Evolutionary conservation across 2,888 invertebrate species (phyloP), one percentile per base, ranked within the genome.

Genomic region (Sesia apiformis): DNA sequence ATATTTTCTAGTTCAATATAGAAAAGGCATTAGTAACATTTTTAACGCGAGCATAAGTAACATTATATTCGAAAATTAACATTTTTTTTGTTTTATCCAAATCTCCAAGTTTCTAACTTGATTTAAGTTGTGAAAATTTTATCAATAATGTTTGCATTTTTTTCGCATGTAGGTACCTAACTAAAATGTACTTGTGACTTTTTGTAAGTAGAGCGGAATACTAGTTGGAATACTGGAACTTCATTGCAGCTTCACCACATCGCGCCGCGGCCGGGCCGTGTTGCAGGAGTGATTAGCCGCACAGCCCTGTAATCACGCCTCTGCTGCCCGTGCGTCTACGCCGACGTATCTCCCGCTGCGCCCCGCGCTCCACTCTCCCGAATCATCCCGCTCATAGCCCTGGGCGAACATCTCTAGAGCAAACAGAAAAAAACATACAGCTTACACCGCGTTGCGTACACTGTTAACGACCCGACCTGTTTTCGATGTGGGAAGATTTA

Each of bases 401-500:
- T 55, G 69, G 81, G 84, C 81, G 76, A 84, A 87, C 84, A 84
- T 82, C 81, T 80, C 78, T 78, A 80, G 77, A 77, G 73, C 78
- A 81, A 83, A 85, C 78, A 76, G 74, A 82, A 69, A 83, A 84
- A 81, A 82, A 69, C 66, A 69, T 72, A 70, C 72, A 76, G 66
- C 70, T 70, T 71, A 74, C 67, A 63, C 67, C 65, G 59, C 60
- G 57, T 65, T 64, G 65, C 73, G 82, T 80, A 76, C 78, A 70
- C 82, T 78, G 86, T 86, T 87, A 87, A 88, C 86, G 85, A 88
- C 77, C 76, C 78, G 81, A 81, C 81, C 82, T 78, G 84, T 86
- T 85, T 80, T 81, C 81, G 78, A 74, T 73, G 85, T 88, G 88
- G 85, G 88, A 88, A 88, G 87, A 85, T 86, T 88, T 88, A 85